Percentiles rank a stretch among this genome's conserved stretches.
Evolutionary conservation across 2,797 vertebrate species (phyloP).

Genomic region (Thamnophis elegans): DNA sequence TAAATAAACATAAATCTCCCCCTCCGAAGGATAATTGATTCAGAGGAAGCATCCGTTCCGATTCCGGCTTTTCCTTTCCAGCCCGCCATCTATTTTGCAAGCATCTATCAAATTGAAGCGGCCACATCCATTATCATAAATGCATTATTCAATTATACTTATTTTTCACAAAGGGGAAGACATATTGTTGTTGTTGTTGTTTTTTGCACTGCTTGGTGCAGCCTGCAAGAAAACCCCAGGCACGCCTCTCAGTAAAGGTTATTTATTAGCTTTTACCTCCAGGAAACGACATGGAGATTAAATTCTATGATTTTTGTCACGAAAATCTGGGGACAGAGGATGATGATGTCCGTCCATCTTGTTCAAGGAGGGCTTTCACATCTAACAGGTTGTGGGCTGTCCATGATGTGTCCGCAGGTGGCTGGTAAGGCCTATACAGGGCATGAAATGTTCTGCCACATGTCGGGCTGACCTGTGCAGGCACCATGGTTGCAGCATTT

Average conservation of each 20-base stretch:
- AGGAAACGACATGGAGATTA: background rate
- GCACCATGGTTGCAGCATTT: no score
- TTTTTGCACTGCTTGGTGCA: background rate
- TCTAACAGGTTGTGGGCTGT: no score
- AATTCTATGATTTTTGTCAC: background rate
- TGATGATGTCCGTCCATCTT: no score
- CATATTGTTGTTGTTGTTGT: no score
- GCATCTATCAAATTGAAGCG: background rate
- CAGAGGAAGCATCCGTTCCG: background rate
- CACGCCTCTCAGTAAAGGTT: background rate
- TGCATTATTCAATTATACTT: background rate
- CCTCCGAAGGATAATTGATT: background rate
- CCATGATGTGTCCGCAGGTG: no score
- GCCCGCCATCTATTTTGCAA: background rate
- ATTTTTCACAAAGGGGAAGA: background rate
- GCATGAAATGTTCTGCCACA: no score
- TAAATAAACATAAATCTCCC: background rate
- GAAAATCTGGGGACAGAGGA: no score
- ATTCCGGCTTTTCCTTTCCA: background rate
- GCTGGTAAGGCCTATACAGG: no score
- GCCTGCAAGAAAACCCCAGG: background rate
- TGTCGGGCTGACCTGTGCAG: no score
- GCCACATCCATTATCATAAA: slow-evolving; percentile 9
- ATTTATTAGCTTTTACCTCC: background rate
- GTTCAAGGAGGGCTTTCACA: no score